A percentile compares a stretch with the other conserved stretches of the same genome.
These are phyloP conservation scores for Neosalanx taihuensis DNA, from an alignment of 2,797 vertebrate genomes.

Conservation along the genomic window DNA sequence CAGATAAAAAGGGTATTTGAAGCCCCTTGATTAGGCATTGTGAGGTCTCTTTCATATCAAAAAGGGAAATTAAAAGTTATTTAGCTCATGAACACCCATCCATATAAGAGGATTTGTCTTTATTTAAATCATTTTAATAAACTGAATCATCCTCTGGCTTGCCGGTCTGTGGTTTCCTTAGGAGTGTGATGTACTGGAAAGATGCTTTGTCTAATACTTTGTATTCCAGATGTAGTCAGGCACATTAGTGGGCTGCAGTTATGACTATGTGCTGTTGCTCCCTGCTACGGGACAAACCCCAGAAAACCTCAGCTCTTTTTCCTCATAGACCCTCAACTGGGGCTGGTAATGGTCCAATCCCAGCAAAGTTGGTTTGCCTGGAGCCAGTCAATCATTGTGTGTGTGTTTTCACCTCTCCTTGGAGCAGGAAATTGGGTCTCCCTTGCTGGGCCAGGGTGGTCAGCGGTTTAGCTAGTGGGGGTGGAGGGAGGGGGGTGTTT, in stretches of 20 bases:
- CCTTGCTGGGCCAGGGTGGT: conserved; percentile 21
- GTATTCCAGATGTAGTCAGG: background rate
- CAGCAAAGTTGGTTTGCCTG: conserved; percentile 50
- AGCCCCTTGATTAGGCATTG: conserved; percentile 32
- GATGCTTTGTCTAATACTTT: conserved; percentile 4
- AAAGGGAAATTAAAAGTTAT: background rate
- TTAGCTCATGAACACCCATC: too few relatives aligned
- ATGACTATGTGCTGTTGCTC: background rate
- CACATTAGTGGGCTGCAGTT: background rate
- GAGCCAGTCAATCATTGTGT: conserved; percentile 60
- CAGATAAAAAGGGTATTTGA: conserved; percentile 38
- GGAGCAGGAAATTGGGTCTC: conserved; percentile 49
- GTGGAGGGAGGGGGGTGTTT: conserved; percentile 26
- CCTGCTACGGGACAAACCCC: conserved; percentile 23
- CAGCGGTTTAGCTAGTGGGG: conserved; percentile 12
- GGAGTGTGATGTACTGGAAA: conserved; percentile 1
- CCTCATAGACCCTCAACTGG: conserved; percentile 59
- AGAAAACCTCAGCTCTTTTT: conserved; percentile 39
- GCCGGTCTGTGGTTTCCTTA: conserved; percentile 23
- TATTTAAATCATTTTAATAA: conserved; percentile 55
- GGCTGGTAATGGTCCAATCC: conserved; percentile 70
- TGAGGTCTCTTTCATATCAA: conserved; percentile 9
- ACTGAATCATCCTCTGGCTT: conserved; percentile 46
- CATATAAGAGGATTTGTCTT: conserved; percentile 33
- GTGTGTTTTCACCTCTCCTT: conserved; percentile 52